Conservation (phyloP, 2,113 vertebrate species). For the Clarias batrachus region DNA sequence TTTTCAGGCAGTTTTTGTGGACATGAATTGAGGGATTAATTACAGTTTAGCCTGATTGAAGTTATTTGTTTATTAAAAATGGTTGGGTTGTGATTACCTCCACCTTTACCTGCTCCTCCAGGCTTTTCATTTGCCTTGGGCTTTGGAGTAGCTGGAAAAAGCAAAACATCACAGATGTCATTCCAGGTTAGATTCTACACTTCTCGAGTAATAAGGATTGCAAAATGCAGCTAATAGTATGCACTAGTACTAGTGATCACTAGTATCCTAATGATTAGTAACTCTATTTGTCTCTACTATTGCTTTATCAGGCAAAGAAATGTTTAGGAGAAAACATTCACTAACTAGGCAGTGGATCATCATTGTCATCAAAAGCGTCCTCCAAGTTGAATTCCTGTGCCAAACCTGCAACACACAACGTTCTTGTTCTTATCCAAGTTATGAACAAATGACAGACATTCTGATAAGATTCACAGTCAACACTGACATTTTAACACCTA, state of each 20-base stretch:
- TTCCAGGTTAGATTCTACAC: neutral
- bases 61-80: neutral
- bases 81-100: conserved; percentile 1
- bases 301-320: neutral
- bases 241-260: too few species aligned
- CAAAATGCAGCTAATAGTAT: too few species aligned
- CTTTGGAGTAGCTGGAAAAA: conserved; percentile 30
- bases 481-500: neutral
- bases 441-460: neutral
- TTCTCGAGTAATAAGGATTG: too few species aligned
- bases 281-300: neutral
- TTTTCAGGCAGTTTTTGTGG: neutral
- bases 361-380: conserved; percentile 35
- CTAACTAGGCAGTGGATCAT: conserved; percentile 16
- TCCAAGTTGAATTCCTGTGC: conserved; percentile 49
- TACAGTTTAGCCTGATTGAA: neutral
- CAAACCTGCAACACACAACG: conserved; percentile 54
- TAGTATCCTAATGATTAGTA: neutral
- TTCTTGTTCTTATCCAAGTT: neutral
- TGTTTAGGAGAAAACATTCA: neutral
- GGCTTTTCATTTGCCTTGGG: conserved; percentile 36
- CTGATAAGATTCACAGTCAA: neutral
- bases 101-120: conserved; percentile 32
- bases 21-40: neutral
- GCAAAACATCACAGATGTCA: conserved; percentile 4